Conservation (phyloP, 2,113 vertebrate species). For the Seriola dumerili region DNA sequence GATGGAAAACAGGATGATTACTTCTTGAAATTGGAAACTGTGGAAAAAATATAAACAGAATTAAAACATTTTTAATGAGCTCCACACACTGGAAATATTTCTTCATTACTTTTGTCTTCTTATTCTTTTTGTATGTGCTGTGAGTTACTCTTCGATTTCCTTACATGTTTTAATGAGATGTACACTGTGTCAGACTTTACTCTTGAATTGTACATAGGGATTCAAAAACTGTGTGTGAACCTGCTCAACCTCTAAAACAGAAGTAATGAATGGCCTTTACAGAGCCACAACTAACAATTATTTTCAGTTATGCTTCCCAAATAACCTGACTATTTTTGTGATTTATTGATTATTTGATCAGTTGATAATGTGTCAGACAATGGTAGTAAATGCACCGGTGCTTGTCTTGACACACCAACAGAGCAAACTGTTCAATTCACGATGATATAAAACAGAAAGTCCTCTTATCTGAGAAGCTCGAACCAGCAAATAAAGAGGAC, state of each 20-base stretch:
- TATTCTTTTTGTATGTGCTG: conserved; percentile 13
- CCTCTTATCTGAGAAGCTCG: not conserved
- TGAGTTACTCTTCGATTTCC: not conserved
- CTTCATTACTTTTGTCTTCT: conserved; percentile 41
- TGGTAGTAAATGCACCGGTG: not conserved
- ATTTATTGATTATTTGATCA: not conserved
- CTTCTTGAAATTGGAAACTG: conserved; percentile 52
- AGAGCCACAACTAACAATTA: not conserved
- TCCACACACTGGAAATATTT: conserved; percentile 41
- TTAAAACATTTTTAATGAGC: conserved; percentile 39
- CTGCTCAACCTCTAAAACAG: not conserved
- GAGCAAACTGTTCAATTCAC: not conserved
- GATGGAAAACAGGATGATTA: conserved; percentile 74
- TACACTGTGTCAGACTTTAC: not conserved
- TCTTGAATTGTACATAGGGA: not conserved
- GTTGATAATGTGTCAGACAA: not conserved
- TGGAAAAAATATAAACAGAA: conserved; percentile 31
- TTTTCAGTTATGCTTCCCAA: not conserved
- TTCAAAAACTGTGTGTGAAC: not conserved
- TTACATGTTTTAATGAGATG: not conserved
- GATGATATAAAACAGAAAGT: not conserved
- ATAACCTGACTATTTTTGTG: not conserved
- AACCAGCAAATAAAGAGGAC: not conserved
- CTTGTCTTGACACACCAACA: not conserved
- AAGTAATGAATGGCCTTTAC: not conserved